Base-by-base conservation (phyloP, 2,888 invertebrate species). In the Boloria euphrosyne region DNA sequence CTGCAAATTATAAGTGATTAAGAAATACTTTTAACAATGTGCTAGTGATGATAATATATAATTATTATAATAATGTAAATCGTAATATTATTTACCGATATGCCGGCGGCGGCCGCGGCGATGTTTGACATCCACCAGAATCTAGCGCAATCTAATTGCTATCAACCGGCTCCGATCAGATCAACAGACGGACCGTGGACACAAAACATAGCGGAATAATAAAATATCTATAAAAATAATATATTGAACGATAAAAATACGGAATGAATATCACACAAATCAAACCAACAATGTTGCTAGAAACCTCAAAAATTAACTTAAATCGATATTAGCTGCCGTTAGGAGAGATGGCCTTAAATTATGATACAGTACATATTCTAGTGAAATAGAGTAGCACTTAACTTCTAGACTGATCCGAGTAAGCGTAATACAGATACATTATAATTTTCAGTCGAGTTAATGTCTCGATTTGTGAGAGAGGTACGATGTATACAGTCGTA, bases 371-470 rank as follows among this genome's bases (percentile, higher is more conserved):
- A 88, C 86, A 85, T 89, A 87, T 87, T 84, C 83, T 90, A 90
- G 85, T 86, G 90, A 90, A 90, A 90, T 90, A 90, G 90, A 89
- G 81, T 88, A 90, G 90, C 89, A 89, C 89, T 91, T 90, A 89
- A 78, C 83, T 79, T 85, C 88, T 91, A 90, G 82, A 89, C 84
- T 92, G 92, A 82, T 91, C 90, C 90, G 86, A 90, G 89, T 92
- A 91, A 92, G 91, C 91, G 91, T 91, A 90, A 89, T 90, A 88
- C 85, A 90, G 90, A 91, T 88, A 82, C 82, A 83, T 80, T 84
- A 83, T 74, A 76, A 83, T 85, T 84, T 86, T 90, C 90, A 90
- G 87, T 90, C 89, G 89, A 90, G 90, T 80, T 78, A 82, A 81
- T 71, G 84, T 88, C 89, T 89, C 90, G 90, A 90, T 84, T 81